A percentile compares a stretch with the other conserved stretches of the same genome.
Conservation (phyloP, 2,797 vertebrate genomes). For the Lindbergichthys nudifrons region DNA sequence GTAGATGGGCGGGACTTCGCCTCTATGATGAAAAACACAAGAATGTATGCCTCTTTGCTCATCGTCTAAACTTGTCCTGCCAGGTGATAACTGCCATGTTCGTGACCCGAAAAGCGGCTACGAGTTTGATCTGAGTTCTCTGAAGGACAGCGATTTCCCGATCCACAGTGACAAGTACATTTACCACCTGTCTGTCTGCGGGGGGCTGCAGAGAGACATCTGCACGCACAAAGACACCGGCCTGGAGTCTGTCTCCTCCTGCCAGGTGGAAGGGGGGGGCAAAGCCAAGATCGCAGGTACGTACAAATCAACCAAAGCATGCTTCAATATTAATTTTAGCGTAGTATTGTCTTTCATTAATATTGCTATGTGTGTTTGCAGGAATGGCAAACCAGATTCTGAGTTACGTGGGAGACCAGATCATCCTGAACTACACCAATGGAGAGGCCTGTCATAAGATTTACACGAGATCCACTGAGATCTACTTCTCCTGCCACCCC, state of each 20-base stretch:
- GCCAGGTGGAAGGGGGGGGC: slow-evolving; percentile 80
- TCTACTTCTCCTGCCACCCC: slow-evolving; percentile 92
- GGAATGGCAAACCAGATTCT: slow-evolving; percentile 87
- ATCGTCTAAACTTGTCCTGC: neutral
- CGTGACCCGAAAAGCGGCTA: slow-evolving; percentile 89
- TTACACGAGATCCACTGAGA: slow-evolving; percentile 90
- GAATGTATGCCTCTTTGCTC: neutral
- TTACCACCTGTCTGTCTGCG: slow-evolving; percentile 92
- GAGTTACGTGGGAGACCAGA: slow-evolving; percentile 90
- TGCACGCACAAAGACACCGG: slow-evolving; percentile 67
- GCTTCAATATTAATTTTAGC: neutral
- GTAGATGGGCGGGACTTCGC: too few relatives aligned
- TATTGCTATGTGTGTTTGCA: slow-evolving; percentile 49
- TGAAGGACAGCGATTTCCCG: slow-evolving; percentile 81
- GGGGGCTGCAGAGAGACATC: slow-evolving; percentile 68
- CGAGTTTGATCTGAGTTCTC: slow-evolving; percentile 88
- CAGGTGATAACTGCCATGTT: slow-evolving; percentile 91
- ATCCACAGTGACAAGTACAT: slow-evolving; percentile 82
- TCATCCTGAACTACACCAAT: slow-evolving; percentile 92
- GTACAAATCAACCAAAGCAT: neutral
- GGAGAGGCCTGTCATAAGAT: slow-evolving; percentile 92
- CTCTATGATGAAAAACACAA: neutral
- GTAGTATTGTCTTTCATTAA: too few relatives aligned
- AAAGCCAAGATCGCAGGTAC: slow-evolving; percentile 89
- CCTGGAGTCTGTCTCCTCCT: slow-evolving; percentile 82